phyloP scores from a whole-genome alignment of 2,113 vertebrate species.

The Cygnus buccinator region DNA sequence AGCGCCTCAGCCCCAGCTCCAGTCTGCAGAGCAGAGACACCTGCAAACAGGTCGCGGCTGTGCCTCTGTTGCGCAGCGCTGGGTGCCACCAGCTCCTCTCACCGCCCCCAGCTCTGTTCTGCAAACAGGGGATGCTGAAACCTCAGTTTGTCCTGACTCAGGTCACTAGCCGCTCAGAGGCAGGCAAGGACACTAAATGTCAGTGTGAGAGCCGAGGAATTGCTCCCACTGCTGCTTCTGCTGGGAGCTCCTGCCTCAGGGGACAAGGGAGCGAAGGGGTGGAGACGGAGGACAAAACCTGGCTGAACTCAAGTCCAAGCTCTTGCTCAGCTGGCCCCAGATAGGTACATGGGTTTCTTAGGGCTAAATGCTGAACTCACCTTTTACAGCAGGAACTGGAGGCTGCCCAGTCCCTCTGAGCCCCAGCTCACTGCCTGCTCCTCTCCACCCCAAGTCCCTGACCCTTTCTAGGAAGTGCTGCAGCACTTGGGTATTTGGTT shows the following conservation, averaged over 20 bases:
- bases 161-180: neutral
- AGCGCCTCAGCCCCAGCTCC: neutral
- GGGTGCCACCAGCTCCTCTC: neutral
- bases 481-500: neutral
- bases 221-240: neutral
- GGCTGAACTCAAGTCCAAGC: rapidly evolving
- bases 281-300: neutral
- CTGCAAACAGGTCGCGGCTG: neutral
- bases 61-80: neutral
- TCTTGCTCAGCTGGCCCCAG: neutral
- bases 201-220: neutral
- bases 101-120: neutral
- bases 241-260: neutral
- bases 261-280: rapidly evolving
- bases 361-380: rapidly evolving
- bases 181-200: rapidly evolving
- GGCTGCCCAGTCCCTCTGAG: neutral
- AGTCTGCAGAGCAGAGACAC: neutral
- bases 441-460: neutral
- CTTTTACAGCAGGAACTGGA: neutral
- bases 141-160: neutral
- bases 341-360: neutral
- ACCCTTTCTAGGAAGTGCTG: neutral
- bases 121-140: neutral
- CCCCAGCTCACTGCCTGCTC: neutral